phyloP scores from a whole-genome alignment of 2,113 vertebrate species.

The Rhegmatorhina hoffmannsi region DNA sequence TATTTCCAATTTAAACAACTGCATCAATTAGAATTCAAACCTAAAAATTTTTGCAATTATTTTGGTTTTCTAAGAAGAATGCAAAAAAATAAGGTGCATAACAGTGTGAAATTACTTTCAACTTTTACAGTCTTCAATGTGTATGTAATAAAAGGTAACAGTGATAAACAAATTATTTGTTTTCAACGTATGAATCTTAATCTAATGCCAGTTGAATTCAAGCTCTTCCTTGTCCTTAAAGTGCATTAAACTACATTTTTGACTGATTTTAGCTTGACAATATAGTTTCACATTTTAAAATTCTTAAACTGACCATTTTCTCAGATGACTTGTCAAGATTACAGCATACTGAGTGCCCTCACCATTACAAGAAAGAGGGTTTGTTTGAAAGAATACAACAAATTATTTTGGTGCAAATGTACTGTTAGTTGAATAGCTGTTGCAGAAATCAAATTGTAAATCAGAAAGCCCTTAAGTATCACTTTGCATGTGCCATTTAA shows the following conservation, averaged over 20 bases:
- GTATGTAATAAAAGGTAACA: not conserved
- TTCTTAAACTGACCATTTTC: not conserved
- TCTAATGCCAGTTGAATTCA: not conserved
- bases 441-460: not conserved
- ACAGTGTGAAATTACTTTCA: slow-evolving; percentile 25
- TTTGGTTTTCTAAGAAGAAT: not conserved
- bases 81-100: slow-evolving; percentile 33
- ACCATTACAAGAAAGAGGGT: not conserved
- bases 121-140: not conserved
- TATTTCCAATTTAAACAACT: not conserved
- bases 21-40: not conserved
- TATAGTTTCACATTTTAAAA: not conserved
- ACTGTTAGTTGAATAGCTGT: not conserved
- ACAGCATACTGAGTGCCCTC: not conserved
- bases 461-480: slow-evolving; percentile 5
- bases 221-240: not conserved
- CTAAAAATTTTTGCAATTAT: not conserved
- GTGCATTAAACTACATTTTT: not conserved
- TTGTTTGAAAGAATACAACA: not conserved
- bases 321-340: not conserved
- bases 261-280: not conserved
- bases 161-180: not conserved
- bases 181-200: not conserved
- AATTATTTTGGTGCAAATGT: not conserved
- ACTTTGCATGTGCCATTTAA: not conserved